Evolutionary conservation across 1,140 invertebrate genomes (phyloP).

Genomic region (Oncopeltus fasciatus): DNA sequence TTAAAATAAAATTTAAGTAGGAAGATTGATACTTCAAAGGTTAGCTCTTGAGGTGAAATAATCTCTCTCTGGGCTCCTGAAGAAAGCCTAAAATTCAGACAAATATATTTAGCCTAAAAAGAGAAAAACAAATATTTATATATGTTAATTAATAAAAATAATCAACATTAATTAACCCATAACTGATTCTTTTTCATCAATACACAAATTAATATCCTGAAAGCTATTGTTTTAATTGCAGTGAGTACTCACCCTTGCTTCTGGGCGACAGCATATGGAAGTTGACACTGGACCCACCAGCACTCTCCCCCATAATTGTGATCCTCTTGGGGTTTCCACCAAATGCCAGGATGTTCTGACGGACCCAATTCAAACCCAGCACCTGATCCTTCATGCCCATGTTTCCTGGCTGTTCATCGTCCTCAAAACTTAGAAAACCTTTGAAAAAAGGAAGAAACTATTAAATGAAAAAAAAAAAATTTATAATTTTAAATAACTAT

Average conservation of each 20-base stretch:
- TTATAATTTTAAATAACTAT: background rate
- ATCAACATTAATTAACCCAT: no score
- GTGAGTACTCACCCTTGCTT: conserved; percentile 9
- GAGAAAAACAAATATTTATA: no score
- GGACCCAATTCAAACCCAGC: background rate
- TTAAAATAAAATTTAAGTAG: no score
- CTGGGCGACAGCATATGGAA: conserved; percentile 18
- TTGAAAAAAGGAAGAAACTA: background rate
- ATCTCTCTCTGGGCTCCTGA: no score
- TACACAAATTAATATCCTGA: no score
- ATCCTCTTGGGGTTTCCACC: conserved; percentile 1
- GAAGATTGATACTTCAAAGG: no score
- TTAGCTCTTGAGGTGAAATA: no score
- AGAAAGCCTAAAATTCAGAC: no score
- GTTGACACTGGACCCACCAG: conserved; percentile 2
- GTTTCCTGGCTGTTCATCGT: background rate
- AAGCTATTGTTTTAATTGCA: background rate
- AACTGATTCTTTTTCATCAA: no score
- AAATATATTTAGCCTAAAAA: no score
- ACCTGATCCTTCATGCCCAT: conserved; percentile 12
- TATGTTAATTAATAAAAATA: no score
- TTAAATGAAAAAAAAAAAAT: no score
- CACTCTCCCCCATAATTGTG: background rate
- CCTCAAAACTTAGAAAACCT: conserved; percentile 1
- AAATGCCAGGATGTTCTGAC: conserved; percentile 2